These are phyloP conservation scores for Epinephelus coioides DNA, from an alignment of 2,797 vertebrate genomes.

Conservation along the genomic window DNA sequence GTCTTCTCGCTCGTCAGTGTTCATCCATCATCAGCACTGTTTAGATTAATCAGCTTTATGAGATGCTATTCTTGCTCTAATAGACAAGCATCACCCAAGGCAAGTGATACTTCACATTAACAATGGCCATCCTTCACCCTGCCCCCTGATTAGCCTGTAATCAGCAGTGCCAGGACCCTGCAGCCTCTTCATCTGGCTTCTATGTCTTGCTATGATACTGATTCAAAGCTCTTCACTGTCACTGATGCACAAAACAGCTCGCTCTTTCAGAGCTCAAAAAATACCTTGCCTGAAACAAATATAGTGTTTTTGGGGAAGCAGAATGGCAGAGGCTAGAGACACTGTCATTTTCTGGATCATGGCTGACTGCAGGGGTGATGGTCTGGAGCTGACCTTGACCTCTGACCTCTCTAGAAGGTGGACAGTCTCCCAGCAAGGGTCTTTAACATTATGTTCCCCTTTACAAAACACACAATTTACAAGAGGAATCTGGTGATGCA, in stretches of 20 bases:
- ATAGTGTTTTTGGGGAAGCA: constrained; percentile 2
- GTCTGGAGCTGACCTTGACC: constrained; percentile 35
- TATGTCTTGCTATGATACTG: constrained; percentile 21
- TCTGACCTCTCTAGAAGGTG: constrained; percentile 15
- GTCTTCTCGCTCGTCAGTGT: neutral
- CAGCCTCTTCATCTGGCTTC: constrained; percentile 25
- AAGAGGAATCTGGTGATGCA: neutral
- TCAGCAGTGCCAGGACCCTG: constrained; percentile 42
- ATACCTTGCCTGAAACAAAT: constrained; percentile 16
- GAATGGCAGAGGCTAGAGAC: constrained; percentile 3
- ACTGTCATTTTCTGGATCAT: neutral
- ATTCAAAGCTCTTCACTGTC: constrained; percentile 29
- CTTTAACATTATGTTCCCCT: neutral
- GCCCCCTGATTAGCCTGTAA: constrained; percentile 44
- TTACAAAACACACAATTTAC: neutral
- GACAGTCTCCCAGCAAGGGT: constrained; percentile 1
- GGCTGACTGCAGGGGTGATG: neutral
- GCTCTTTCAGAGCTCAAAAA: constrained; percentile 24
- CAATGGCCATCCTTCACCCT: constrained; percentile 26
- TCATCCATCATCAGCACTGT: constrained; percentile 11
- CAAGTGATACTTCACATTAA: constrained; percentile 35
- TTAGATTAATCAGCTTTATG: constrained; percentile 20
- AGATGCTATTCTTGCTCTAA: constrained; percentile 35
- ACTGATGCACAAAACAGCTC: constrained; percentile 6
- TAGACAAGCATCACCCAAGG: constrained; percentile 23